Base-by-base conservation (phyloP, 2,888 invertebrate species). In the Operophtera brumata region DNA sequence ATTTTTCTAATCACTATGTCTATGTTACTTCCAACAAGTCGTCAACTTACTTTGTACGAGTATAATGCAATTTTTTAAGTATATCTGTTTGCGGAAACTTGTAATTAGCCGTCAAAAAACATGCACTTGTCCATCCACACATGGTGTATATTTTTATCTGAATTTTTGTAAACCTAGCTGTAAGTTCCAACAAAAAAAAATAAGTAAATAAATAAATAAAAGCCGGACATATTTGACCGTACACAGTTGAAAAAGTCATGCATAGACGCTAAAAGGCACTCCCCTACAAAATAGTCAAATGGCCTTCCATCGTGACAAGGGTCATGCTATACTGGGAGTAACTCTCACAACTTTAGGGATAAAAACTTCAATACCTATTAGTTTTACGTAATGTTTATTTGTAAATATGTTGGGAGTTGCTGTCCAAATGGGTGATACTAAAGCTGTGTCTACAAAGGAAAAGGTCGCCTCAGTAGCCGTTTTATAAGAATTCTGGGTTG, bases 291-390 rank as follows among this genome's bases (percentile, higher is more conserved):
- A 50, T 59, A 45, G n/a, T 59, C 56, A 58, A 57, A 59, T 54
- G 52, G 43, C 59, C 59, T 64, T 37, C 50, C 54, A 44, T 52
- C 43, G 44, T 62, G 64, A 65, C 54, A 57, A 65, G 64, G 64
- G 64, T 62, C 59, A 52, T 46, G 55, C 50, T 54, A 50, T 52
- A 56, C 57, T 40, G 53, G 43, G 50, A 57, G 54, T 41, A 54
- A 59, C 54, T 61, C 48, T 32, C 34, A 48, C 44, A 64, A 64
- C 63, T 64, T 64, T 61, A 30, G 49, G 63, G 61, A 47, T 47
- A 56, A 62, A 60, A 64, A 59, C 53, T 64, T 45, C 12, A 35
- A 44, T 51, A 44, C 39, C 40, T 51, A 57, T 64, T 59, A 55
- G 45, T 52, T 54, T 50, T 57, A 57, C 52, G 53, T 47, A 47